phyloP scores from a whole-genome alignment of 2,113 vertebrate species.

The Mus spicilegus region DNA sequence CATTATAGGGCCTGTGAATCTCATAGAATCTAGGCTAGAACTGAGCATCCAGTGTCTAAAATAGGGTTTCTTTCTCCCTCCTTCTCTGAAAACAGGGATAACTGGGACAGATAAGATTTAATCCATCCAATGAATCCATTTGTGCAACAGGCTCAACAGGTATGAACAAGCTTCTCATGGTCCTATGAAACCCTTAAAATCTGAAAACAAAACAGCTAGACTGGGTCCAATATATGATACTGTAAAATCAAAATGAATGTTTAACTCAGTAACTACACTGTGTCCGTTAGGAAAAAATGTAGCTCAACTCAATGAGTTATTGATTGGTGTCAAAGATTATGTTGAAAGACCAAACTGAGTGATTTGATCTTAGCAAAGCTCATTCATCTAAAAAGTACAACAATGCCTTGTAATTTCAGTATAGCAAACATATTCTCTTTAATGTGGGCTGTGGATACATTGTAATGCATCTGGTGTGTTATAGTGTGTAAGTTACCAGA shows the following conservation, averaged over 20 bases:
- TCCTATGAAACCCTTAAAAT: neutral
- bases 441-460: neutral
- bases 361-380: constrained; percentile 69
- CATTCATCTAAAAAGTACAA: constrained; percentile 38
- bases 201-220: constrained; percentile 11
- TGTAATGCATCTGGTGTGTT: neutral
- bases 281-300: neutral
- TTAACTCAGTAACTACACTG: constrained; percentile 22
- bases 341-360: constrained; percentile 12
- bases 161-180: neutral
- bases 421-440: neutral
- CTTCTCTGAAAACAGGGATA: neutral
- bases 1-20: neutral
- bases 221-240: constrained; percentile 30
- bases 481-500: neutral
- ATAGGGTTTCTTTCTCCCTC: neutral
- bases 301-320: neutral
- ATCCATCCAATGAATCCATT: neutral
- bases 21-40: neutral
- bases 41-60: neutral
- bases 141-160: neutral
- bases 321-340: neutral
- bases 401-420: constrained; percentile 3
- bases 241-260: constrained; percentile 62
- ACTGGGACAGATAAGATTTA: neutral